Evolutionary conservation across 2,888 invertebrate genomes (phyloP).

Genomic region (Pheosia gnoma): DNA sequence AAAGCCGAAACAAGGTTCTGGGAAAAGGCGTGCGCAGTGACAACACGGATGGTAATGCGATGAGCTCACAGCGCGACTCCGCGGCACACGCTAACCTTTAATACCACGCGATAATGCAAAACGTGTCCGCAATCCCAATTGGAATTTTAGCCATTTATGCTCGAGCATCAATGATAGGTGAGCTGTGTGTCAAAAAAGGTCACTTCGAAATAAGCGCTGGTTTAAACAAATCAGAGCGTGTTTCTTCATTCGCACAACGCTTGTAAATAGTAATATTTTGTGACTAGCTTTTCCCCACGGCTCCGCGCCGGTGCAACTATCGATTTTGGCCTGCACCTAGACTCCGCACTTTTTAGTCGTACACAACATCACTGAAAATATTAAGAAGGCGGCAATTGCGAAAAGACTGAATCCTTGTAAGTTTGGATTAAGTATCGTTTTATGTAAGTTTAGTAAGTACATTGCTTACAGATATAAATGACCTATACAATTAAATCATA

Average conservation of each 20-base stretch:
- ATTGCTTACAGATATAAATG: too few relatives aligned
- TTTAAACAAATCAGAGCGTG: not conserved
- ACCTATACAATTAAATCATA: not conserved
- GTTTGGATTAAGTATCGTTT: too few relatives aligned
- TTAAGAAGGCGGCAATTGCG: too few relatives aligned
- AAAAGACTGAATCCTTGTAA: too few relatives aligned
- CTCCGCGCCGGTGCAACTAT: too few relatives aligned
- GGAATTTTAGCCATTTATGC: constrained; percentile 29
- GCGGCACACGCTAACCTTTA: constrained; percentile 11
- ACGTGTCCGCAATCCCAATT: constrained; percentile 40
- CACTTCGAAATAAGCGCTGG: not conserved
- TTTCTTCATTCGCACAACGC: not conserved
- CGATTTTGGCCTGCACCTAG: too few relatives aligned
- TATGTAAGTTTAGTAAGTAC: too few relatives aligned
- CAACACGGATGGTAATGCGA: constrained; percentile 37
- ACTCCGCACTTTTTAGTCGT: too few relatives aligned
- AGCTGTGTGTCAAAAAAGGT: constrained; percentile 23
- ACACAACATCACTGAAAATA: too few relatives aligned
- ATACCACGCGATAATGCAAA: constrained; percentile 20
- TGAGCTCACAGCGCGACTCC: constrained; percentile 31
- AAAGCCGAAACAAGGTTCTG: constrained; percentile 40
- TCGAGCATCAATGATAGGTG: constrained; percentile 28
- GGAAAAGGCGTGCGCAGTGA: constrained; percentile 48
- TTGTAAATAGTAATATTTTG: too few relatives aligned
- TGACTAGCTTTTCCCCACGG: too few relatives aligned